A percentile compares a stretch with the other conserved stretches of the same genome.
phyloP scores from a whole-genome alignment of 2,888 invertebrate genomes.

The Lottia gigantea region DNA sequence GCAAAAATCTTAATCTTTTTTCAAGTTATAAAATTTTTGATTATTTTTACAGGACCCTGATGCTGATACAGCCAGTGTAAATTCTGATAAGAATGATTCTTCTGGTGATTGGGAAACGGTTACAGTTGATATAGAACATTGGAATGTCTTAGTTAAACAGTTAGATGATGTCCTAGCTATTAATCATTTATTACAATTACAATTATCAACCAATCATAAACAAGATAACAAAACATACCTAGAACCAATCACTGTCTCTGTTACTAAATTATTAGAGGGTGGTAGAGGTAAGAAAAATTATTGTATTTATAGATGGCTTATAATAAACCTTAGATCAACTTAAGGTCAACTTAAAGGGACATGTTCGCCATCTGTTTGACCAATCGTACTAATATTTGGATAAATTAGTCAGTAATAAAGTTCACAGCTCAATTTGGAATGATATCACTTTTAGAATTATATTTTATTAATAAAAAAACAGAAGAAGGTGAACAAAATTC shows the following conservation, averaged over 20 bases:
- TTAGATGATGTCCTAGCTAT: constrained; percentile 85
- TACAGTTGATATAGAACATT: constrained; percentile 86
- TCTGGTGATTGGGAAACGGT: constrained; percentile 80
- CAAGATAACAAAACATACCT: constrained; percentile 23
- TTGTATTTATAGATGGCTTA: too few relatives aligned
- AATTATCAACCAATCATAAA: constrained; percentile 28
- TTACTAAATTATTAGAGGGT: constrained; percentile 65
- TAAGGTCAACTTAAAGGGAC: too few relatives aligned
- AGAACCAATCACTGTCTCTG: constrained; percentile 55
- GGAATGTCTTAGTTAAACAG: constrained; percentile 88
- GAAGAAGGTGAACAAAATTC: too few relatives aligned
- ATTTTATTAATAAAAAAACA: too few relatives aligned
- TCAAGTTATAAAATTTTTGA: too few relatives aligned
- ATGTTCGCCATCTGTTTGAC: too few relatives aligned
- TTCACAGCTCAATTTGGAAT: too few relatives aligned
- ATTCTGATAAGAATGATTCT: constrained; percentile 33
- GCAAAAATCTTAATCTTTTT: too few relatives aligned
- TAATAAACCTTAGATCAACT: too few relatives aligned
- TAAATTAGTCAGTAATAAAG: too few relatives aligned
- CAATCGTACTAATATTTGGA: too few relatives aligned
- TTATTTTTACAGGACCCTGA: constrained; percentile 49
- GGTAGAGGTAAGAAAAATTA: constrained; percentile 63
- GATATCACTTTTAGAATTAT: too few relatives aligned
- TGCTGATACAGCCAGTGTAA: constrained; percentile 53
- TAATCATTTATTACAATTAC: constrained; percentile 56